Evolutionary conservation across 64 coral and sea anemone genomes (phyloP), one percentile per base, ranked within the genome.

Genomic region (Montipora foliosa): DNA sequence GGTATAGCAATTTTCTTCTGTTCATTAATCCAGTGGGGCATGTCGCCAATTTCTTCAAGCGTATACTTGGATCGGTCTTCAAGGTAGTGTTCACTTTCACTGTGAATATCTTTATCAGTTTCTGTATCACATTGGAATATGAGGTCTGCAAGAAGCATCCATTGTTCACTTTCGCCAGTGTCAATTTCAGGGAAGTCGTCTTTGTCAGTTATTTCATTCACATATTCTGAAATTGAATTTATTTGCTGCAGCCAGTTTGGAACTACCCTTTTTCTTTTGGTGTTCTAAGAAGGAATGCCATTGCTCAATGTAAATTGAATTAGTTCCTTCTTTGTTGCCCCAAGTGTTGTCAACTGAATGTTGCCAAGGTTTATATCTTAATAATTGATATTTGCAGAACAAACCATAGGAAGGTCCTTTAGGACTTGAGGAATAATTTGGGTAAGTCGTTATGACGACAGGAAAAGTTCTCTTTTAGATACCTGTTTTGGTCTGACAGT

Each of bases 281-380:
- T 15, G 87, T 89, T 89, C 17, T 15, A 62, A n/a, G 16, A 89
- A 89, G 4, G 71, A 77, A 44, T 89, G 48, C 87, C 87, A 89
- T 12, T 64, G 5, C 1, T 67, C 51, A 78, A 78, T 78, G 29
- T 61, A 89, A 72, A 82, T 57, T 53, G 49, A 74, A 51, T 91
- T 79, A 74, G n/a, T 70, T 83, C 19, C 66, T 82, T 91, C 79
- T 81, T 91, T 24, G 24, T 81, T 24, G 53, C 67, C 78, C 77
- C 78, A 91, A 46, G 89, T 76, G 81, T 92, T 64, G 69, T 90
- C 16, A 71, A 82, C 25, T 37, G 58, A 91, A 81, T 91, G 53
- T n/a, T 91, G 8, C 89, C 89, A 91, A 20, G 89, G 89, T 81
- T 91, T 92, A 74, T 37, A 75, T 73, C 67, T 92, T 75, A 82